Evolutionary conservation across 1,140 invertebrate genomes (phyloP).

Genomic region (Bombus consobrinus): DNA sequence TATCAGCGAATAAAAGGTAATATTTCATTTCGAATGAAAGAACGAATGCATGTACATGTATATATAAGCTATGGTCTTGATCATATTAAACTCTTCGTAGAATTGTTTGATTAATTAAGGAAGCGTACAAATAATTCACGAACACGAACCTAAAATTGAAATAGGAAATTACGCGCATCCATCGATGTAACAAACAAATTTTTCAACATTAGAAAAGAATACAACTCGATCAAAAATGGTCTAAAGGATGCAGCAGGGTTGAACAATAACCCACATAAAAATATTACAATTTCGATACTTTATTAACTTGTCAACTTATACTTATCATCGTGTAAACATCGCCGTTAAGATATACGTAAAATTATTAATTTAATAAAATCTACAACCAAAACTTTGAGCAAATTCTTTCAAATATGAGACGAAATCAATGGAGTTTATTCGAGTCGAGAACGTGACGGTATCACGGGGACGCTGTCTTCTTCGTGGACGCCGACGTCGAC

Average conservation of each 20-base stretch:
- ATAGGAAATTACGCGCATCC: too few relatives aligned
- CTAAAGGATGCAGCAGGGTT: accelerated
- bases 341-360: too few relatives aligned
- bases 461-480: not conserved
- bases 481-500: slow-evolving; percentile 34
- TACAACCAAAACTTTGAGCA: accelerated
- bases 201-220: too few relatives aligned
- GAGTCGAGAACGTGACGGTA: not conserved
- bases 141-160: too few relatives aligned
- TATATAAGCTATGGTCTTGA: not conserved
- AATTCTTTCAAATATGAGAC: slow-evolving; percentile 7
- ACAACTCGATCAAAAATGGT: too few relatives aligned
- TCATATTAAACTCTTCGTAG: not conserved
- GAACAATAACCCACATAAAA: too few relatives aligned
- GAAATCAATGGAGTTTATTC: slow-evolving; percentile 33
- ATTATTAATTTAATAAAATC: not conserved
- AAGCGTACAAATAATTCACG: too few relatives aligned
- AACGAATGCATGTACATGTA: not conserved
- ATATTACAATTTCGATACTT: too few relatives aligned
- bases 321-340: too few relatives aligned
- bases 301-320: too few relatives aligned
- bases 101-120: not conserved
- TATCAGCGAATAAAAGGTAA: not conserved
- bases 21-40: not conserved
- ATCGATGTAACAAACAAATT: too few relatives aligned